Conservation (phyloP, 23 tunicate species). For the Halocynthia aurantium region DNA sequence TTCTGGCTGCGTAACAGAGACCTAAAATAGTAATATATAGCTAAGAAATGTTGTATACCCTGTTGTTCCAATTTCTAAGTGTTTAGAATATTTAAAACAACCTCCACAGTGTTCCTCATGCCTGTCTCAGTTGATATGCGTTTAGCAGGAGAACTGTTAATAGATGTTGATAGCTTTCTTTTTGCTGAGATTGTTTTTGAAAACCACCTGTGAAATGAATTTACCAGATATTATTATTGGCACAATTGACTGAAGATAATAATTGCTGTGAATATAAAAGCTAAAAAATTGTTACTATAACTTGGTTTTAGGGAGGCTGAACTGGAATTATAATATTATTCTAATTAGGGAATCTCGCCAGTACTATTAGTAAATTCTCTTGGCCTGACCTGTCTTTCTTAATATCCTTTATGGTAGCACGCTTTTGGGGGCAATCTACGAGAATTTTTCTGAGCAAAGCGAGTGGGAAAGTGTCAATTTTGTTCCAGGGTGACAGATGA, state of each 20-base stretch:
- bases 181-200: conserved; percentile 52
- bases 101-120: background rate
- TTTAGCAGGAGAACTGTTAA: conserved; percentile 47
- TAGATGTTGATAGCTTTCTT: conserved; percentile 57
- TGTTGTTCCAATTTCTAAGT: too few relatives aligned
- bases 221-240: background rate
- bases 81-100: background rate
- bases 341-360: too few relatives aligned
- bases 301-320: too few relatives aligned
- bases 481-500: conserved; percentile 74
- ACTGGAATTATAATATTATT: too few relatives aligned
- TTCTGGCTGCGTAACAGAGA: conserved; percentile 69
- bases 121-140: conserved; percentile 1
- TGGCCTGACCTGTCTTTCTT: conserved; percentile 58
- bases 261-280: background rate
- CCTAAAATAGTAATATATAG: conserved; percentile 13
- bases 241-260: background rate
- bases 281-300: too few relatives aligned
- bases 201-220: conserved; percentile 46
- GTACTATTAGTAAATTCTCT: too few relatives aligned
- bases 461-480: conserved; percentile 64
- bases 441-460: conserved; percentile 63
- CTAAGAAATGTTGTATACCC: background rate
- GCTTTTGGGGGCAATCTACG: conserved; percentile 24
- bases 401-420: conserved; percentile 33